Conservation (phyloP, 2,888 invertebrate species). For the Linyphia triangularis region DNA sequence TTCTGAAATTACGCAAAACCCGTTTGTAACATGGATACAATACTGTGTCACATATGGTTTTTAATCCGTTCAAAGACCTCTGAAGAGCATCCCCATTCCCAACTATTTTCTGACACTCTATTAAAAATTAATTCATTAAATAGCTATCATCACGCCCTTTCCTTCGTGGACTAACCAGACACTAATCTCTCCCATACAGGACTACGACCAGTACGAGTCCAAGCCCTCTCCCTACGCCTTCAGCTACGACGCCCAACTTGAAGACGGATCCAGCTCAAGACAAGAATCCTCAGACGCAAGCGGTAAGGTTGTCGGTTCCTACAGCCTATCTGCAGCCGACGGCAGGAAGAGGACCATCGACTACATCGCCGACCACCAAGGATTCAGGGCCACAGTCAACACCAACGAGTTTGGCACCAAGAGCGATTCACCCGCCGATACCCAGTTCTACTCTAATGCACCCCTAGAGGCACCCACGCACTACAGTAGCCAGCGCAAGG, state of each 20-base stretch:
- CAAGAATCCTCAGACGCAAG: constrained; percentile 60
- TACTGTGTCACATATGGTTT: no score
- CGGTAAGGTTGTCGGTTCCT: constrained; percentile 65
- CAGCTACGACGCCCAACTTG: constrained; percentile 68
- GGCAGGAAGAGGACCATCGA: constrained; percentile 76
- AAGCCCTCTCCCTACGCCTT: constrained; percentile 65
- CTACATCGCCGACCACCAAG: constrained; percentile 75
- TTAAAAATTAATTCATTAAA: no score
- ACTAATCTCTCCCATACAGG: neutral
- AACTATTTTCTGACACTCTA: no score
- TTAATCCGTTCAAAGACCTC: no score
- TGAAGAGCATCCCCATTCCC: no score
- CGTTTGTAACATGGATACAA: no score
- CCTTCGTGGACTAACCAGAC: no score
- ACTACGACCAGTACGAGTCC: neutral
- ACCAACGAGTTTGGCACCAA: constrained; percentile 71
- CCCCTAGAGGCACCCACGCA: constrained; percentile 45
- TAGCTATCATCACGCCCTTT: no score
- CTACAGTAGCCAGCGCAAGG: neutral
- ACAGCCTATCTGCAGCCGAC: constrained; percentile 63
- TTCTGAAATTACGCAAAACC: no score
- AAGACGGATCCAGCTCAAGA: constrained; percentile 68
- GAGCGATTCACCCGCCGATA: constrained; percentile 60
- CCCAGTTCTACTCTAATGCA: constrained; percentile 55
- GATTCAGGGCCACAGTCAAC: constrained; percentile 66